Conservation (phyloP, 2,113 vertebrate species). For the Syrmaticus mikado region DNA sequence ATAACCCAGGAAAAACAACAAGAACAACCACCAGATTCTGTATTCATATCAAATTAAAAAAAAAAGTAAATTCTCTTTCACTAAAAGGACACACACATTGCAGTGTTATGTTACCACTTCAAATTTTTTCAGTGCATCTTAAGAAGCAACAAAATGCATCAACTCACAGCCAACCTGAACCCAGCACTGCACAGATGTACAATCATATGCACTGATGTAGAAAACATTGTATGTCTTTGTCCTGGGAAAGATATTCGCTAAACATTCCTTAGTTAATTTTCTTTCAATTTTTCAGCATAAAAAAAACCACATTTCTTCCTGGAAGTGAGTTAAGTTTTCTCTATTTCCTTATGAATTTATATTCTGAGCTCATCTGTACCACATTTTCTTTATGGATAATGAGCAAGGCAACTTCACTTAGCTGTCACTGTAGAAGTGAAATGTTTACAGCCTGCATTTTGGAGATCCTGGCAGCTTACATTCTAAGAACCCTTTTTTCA, state of each 20-base stretch:
- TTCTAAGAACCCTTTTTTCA: slow-evolving; percentile 66
- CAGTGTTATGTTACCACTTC: background rate
- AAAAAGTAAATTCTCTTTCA: background rate
- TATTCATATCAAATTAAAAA: background rate
- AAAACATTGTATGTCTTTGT: background rate
- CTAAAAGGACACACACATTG: background rate
- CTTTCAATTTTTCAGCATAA: slow-evolving; percentile 11
- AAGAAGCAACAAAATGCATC: background rate
- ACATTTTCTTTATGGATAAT: slow-evolving; percentile 68
- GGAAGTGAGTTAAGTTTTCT: slow-evolving; percentile 43
- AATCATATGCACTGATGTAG: fast-evolving
- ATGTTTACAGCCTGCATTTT: slow-evolving; percentile 69
- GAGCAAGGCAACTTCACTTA: slow-evolving; percentile 71
- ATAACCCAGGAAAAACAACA: background rate
- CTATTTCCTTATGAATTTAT: slow-evolving; percentile 52
- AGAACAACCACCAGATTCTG: background rate
- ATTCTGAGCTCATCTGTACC: slow-evolving; percentile 61
- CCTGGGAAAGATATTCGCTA: background rate
- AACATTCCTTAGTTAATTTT: slow-evolving; percentile 36
- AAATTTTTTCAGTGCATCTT: no score
- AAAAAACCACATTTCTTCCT: slow-evolving; percentile 15
- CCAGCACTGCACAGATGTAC: background rate
- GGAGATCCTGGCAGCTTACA: slow-evolving; percentile 70
- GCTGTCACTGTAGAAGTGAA: slow-evolving; percentile 72
- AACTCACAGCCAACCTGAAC: background rate